phyloP scores from a whole-genome alignment of 2,113 vertebrate genomes.

The Gallinago paraguaiae region DNA sequence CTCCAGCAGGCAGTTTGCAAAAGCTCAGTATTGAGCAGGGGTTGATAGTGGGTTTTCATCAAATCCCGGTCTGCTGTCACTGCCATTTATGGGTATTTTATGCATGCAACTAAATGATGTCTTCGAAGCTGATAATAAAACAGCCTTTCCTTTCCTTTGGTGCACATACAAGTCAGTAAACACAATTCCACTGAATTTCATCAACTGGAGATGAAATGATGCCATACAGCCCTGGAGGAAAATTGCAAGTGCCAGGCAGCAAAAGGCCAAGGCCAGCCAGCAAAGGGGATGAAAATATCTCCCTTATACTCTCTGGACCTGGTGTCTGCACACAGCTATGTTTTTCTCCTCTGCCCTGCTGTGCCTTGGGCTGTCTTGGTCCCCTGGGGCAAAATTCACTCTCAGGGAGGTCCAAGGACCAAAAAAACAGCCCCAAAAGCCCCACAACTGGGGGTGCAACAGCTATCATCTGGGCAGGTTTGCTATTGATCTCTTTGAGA shows the following conservation, averaged over 20 bases:
- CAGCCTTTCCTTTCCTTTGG: background rate
- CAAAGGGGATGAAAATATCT: background rate
- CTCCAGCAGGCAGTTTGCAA: background rate
- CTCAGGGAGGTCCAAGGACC: background rate
- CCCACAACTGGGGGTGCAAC: background rate
- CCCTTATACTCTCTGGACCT: background rate
- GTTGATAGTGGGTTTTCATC: background rate
- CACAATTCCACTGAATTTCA: background rate
- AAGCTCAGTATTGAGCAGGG: background rate
- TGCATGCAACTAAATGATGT: background rate
- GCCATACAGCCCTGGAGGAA: background rate
- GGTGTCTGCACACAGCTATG: background rate
- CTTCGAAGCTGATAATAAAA: background rate
- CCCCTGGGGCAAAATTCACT: background rate
- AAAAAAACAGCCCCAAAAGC: background rate
- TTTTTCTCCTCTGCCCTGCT: background rate
- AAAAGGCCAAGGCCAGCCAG: background rate
- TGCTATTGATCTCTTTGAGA: background rate
- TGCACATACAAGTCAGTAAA: background rate
- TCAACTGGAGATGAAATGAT: background rate
- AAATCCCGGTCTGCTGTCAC: background rate
- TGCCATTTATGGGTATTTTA: slow-evolving; percentile 15
- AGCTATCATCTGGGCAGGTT: background rate
- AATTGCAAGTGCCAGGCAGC: background rate
- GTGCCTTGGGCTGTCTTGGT: background rate